These are phyloP conservation scores for Synodontis membranacea DNA, from an alignment of 2,113 vertebrate genomes.

Conservation along the genomic window DNA sequence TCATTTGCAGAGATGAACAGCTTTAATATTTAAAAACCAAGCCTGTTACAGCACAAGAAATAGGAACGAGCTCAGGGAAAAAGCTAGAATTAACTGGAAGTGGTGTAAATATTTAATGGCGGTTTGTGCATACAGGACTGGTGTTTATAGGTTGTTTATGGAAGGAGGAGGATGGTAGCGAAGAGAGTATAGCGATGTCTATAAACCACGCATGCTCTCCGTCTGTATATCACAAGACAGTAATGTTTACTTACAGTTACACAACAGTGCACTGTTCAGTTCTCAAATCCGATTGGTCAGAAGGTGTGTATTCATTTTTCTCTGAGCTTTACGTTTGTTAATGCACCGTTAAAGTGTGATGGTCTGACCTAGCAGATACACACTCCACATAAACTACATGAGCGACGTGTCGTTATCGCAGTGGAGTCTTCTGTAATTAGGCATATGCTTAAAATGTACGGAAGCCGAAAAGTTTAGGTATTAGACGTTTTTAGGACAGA, in stretches of 20 bases:
- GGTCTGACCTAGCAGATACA: background rate
- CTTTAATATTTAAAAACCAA: slow-evolving; percentile 69
- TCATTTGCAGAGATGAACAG: slow-evolving; percentile 58
- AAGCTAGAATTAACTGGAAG: slow-evolving; percentile 59
- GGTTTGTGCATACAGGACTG: slow-evolving; percentile 55
- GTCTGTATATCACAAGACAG: background rate
- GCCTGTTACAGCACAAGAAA: slow-evolving; percentile 61
- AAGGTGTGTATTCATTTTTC: background rate
- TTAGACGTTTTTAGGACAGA: background rate
- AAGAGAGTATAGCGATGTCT: slow-evolving; percentile 66
- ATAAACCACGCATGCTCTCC: slow-evolving; percentile 60
- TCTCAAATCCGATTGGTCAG: background rate
- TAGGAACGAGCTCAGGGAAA: slow-evolving; percentile 52
- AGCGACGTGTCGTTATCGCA: background rate
- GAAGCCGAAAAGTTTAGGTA: background rate
- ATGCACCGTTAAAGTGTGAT: too few relatives aligned
- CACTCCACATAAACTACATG: background rate
- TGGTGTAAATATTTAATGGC: slow-evolving; percentile 71
- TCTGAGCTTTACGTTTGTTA: background rate
- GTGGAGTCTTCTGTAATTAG: background rate
- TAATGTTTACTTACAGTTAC: background rate
- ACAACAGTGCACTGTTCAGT: background rate
- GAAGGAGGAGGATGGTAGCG: slow-evolving; percentile 52
- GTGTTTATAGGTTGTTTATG: slow-evolving; percentile 63
- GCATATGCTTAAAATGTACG: background rate